Evolutionary conservation across 2,113 vertebrate species (phyloP), one percentile per base, ranked within the genome.

Genomic region (Tachysurus fulvidraco): DNA sequence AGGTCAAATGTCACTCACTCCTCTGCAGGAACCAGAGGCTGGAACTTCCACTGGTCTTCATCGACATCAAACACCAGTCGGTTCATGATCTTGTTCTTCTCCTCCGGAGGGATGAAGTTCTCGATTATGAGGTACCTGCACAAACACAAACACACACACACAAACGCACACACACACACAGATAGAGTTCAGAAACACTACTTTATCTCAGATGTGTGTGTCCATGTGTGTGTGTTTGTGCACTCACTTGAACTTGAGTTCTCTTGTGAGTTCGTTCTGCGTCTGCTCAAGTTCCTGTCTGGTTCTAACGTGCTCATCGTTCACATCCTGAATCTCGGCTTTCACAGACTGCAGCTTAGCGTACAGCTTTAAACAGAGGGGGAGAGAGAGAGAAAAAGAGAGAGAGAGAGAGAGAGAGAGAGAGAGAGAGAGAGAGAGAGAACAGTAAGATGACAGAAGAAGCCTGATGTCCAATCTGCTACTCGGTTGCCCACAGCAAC

Each of bases 31-130:
- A 98, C 96, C 0, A 99, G 94, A 0, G 98, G 96, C 94, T 98
- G 97, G 90, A 98, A 98, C 86, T 97, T 98, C 98, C 98, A 99
- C 92, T 99, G 98, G 52, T 99, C 98, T 92, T 99, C 98, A 17
- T 99, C 98, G 0, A 96, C 90, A 25, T 99, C 98, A 36, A 98
- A 98, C 91, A 95, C 96, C 69, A 99, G 95, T 21, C 98, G 95
- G 95, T 97, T 99, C 97, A 99, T 97, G 91, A 99, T 99, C 93
- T 99, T 99, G 92, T 99, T 99, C 94, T 99, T 99, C 94, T 99
- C 98, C 85, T 99, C 98, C 0, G 98, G 97, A 0, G 98, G 98
- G 78, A 99, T 99, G 93, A 99, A 99, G 93, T 99, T 99, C 94
- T 99, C 98, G 0, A 99, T 99, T 91, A 99, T 99, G 89, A 99